Base-by-base conservation (phyloP, 2,888 invertebrate species). In the Pyralis farinalis region DNA sequence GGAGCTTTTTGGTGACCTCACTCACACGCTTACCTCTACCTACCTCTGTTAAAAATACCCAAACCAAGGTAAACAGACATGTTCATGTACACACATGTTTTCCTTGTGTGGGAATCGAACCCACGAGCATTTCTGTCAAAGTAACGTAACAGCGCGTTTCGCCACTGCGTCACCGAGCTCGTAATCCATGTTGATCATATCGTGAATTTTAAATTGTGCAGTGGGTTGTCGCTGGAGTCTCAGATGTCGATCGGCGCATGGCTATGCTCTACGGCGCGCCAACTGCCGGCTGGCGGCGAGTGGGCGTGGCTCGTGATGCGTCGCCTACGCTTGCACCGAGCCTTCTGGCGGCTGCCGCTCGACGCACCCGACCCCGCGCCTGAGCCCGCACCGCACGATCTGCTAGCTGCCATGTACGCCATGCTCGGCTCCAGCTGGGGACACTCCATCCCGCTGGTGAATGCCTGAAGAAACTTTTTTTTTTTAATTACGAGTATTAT, bases 371-470 rank as follows among this genome's bases (percentile, higher is more conserved):
- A 67, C 0, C 68, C 71, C 0, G 50, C 51, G 0, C 49, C 55
- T 0, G 47, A 48, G 1, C 66, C 76, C 0, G 9, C 76, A 0
- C n/a, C 50, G 1, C 64, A 74, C 0, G 7, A 67, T 3, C 11
- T 71, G 35, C 64, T 84, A 28, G 43, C 54, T 0, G 55, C 44
- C 0, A 80, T 81, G 7, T 64, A 60, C 33, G 73, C 79, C 1
- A 37, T 89, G 40, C 47, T 85, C 10, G 49, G 79, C 0, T 73
- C 65, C 0, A 64, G 75, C 0, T 86, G 86, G 84, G 88, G 89
- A 30, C 82, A 87, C 53, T 79, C 71, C 20, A 61, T 89, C 45
- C 90, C 89, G 0, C 42, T 84, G 64, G 87, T 86, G n/a, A 68
- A 75, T 58, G 22, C 4, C 8, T 28, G 12, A 2, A 20, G 20